These are phyloP conservation scores for Colius striatus DNA, from an alignment of 2,113 vertebrate genomes.

Conservation along the genomic window DNA sequence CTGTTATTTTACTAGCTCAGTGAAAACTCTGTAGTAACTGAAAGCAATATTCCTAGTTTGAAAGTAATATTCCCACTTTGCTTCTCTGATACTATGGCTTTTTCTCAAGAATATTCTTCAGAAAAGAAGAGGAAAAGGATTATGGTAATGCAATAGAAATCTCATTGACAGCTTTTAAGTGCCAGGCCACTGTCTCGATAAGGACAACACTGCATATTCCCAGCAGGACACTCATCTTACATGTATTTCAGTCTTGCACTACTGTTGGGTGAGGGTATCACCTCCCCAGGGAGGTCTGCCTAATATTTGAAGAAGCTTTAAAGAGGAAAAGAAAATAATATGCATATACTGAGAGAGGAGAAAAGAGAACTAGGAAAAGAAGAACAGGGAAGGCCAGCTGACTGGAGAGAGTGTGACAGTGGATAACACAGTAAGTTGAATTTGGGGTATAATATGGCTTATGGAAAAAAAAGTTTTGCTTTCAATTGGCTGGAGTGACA, in stretches of 20 bases:
- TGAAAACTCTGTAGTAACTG: neutral
- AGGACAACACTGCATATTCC: neutral
- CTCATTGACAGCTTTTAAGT: neutral
- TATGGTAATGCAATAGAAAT: neutral
- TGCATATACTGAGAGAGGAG: neutral
- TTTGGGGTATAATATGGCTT: neutral
- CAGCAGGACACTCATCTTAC: neutral
- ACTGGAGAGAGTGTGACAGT: neutral
- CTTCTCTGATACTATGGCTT: neutral
- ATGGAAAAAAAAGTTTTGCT: neutral
- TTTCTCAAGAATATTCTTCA: neutral
- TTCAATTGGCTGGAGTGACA: neutral
- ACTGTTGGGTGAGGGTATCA: neutral
- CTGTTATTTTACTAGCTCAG: neutral
- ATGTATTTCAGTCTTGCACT: slow-evolving; percentile 41
- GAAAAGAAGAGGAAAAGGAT: neutral
- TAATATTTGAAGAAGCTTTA: slow-evolving; percentile 40
- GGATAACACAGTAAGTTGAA: neutral
- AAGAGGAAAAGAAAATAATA: neutral
- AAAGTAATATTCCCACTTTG: neutral
- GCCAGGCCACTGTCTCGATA: neutral
- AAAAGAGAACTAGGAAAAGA: neutral
- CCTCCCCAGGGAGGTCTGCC: neutral
- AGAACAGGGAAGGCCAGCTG: neutral
- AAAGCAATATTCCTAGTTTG: neutral